These are phyloP conservation scores for Camarhynchus parvulus DNA, from an alignment of 2,113 vertebrate species.

Conservation along the genomic window DNA sequence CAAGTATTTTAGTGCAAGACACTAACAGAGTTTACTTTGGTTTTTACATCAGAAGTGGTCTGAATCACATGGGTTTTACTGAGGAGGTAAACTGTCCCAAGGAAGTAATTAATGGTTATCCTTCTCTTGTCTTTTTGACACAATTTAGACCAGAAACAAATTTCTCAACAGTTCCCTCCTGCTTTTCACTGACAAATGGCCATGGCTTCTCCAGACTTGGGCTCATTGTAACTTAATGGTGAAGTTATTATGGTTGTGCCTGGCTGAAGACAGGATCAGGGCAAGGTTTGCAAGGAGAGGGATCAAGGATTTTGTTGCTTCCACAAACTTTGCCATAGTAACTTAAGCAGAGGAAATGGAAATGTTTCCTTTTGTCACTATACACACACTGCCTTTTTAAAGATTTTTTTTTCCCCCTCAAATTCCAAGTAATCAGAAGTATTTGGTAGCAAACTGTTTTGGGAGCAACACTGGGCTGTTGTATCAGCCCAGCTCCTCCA, in stretches of 20 bases:
- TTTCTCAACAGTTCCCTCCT: background rate
- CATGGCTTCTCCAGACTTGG: background rate
- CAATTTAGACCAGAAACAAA: background rate
- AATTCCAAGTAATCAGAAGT: background rate
- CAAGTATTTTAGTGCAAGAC: background rate
- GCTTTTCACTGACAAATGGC: background rate
- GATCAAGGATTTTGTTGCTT: background rate
- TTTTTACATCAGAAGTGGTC: background rate
- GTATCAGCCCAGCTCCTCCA: background rate
- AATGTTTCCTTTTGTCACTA: background rate
- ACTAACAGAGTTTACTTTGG: background rate
- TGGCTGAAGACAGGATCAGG: background rate
- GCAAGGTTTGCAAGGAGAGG: background rate
- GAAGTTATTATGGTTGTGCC: background rate
- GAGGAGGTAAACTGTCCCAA: background rate
- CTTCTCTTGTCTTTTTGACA: background rate
- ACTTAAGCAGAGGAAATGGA: background rate
- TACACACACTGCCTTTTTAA: background rate
- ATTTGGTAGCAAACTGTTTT: background rate
- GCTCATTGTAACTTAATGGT: background rate
- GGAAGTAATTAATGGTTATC: background rate
- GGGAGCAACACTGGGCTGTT: rapidly evolving
- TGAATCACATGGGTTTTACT: background rate
- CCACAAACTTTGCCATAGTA: background rate
- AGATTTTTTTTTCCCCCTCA: background rate